Conservation (phyloP, 2,888 invertebrate species). For the Calameuta filiformis region DNA sequence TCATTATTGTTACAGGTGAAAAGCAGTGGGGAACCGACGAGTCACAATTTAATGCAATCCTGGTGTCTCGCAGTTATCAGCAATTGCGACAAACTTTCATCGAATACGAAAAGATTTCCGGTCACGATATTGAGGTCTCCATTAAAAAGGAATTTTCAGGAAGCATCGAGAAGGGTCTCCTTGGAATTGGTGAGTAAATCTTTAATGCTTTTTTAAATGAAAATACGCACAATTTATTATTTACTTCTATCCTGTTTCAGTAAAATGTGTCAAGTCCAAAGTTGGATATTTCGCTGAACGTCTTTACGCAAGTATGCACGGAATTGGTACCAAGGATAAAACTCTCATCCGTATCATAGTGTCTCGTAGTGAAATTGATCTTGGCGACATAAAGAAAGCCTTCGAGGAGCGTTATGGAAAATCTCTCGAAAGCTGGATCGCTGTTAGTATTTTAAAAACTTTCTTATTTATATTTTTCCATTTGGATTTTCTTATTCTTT, state of each 20-base stretch:
- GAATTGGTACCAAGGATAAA: slow-evolving; percentile 90
- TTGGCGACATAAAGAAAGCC: slow-evolving; percentile 92
- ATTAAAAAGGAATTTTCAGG: slow-evolving; percentile 93
- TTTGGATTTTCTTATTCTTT: slow-evolving; percentile 9
- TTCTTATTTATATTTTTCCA: not conserved
- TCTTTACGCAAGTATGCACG: slow-evolving; percentile 90
- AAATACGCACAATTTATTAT: not conserved
- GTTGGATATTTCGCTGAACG: slow-evolving; percentile 93
- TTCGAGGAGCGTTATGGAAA: slow-evolving; percentile 87
- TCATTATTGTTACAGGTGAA: slow-evolving; percentile 67
- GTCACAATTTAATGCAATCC: slow-evolving; percentile 86
- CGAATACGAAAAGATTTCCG: slow-evolving; percentile 84
- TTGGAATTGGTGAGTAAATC: slow-evolving; percentile 81
- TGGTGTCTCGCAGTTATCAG: slow-evolving; percentile 89
- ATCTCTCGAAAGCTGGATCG: slow-evolving; percentile 85
- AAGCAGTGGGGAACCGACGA: slow-evolving; percentile 93
- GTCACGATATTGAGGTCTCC: slow-evolving; percentile 85
- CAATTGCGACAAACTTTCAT: slow-evolving; percentile 87
- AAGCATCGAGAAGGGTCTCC: slow-evolving; percentile 84
- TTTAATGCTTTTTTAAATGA: not conserved
- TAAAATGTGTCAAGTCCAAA: slow-evolving; percentile 90
- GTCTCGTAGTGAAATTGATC: slow-evolving; percentile 90
- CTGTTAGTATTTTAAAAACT: slow-evolving; percentile 72
- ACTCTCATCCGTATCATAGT: slow-evolving; percentile 92
- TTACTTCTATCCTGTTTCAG: slow-evolving; percentile 66